Base-by-base conservation (phyloP, 2,113 vertebrate species). In the Bagarius yarrelli region DNA sequence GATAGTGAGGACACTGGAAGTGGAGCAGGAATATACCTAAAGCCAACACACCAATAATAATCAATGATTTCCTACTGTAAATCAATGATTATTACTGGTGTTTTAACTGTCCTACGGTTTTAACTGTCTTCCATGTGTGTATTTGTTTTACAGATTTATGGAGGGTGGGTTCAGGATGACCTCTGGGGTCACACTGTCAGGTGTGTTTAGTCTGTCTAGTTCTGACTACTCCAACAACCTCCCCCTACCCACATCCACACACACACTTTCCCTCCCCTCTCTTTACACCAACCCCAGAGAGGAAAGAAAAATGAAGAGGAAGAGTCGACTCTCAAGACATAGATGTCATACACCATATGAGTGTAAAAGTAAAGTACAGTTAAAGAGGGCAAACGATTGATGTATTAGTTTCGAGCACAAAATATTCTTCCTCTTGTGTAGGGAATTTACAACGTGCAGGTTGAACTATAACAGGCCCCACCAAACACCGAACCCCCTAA, bases 181-280 rank as follows among this genome's bases (percentile, higher is more conserved):
- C 84, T 85, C 25, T 44, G 3, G 67, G 78, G 81, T 81, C 73
- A 55, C 6, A 52, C 27, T 72, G 73, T 85, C 73, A 81, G 83
- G 73, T 74, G 76, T 83, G 85, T 83, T 85, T 86, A 81, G 83
- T 86, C 83, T 86, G 85, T 70, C 14, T 63, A 67, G 40, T 56
- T 70, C 55, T 56, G 75, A 71, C 78, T 66, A 59, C 40, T 36
- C 64, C 64, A 64, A 47, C 64, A 40, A 18, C n/a, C 50, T 14
- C 57, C 4, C n/a, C 27, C 25, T 30, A 8, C 14, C 14, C 44
- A 6, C 44, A 4, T 47, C 9, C 44, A 47, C 4, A 47, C 44
- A 11, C 44, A 47, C 9, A 11, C 44, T 11, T 47, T 47, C 44
- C 44, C 44, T 47, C 44, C 9, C 9, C 5, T 47, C 44, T 2